These are phyloP conservation scores for Herpailurus yagouaroundi DNA, from an alignment of 2,113 vertebrate species.

Conservation along the genomic window DNA sequence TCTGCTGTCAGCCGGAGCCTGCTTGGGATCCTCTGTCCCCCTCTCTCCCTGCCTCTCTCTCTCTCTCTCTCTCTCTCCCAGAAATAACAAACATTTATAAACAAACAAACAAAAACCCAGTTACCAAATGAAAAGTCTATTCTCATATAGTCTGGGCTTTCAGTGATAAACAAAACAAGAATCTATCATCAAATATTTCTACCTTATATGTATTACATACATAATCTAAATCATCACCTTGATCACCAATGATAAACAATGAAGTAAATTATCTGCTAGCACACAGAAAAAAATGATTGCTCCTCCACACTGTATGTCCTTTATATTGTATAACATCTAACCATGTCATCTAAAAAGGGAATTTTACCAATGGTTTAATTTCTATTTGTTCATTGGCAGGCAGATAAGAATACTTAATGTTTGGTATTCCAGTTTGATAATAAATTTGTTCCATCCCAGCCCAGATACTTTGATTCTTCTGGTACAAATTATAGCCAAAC, in stretches of 20 bases:
- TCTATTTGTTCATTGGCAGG: neutral
- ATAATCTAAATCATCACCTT: neutral
- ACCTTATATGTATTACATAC: neutral
- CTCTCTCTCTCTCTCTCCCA: too few relatives aligned
- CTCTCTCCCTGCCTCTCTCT: too few relatives aligned
- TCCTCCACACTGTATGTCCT: neutral
- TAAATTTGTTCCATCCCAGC: neutral
- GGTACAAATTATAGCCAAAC: neutral
- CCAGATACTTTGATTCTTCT: neutral
- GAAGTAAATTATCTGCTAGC: neutral
- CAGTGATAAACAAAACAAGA: neutral
- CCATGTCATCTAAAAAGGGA: neutral
- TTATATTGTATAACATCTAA: neutral
- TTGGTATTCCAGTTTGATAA: neutral
- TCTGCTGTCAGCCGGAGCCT: too few relatives aligned
- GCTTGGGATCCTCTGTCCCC: too few relatives aligned
- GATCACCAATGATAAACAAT: neutral
- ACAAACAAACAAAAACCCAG: too few relatives aligned
- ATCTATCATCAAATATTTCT: neutral
- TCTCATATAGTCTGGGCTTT: neutral
- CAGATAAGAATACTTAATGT: neutral
- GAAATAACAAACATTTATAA: too few relatives aligned
- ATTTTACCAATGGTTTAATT: slow-evolving; percentile 20
- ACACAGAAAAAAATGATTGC: neutral
- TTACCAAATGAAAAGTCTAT: neutral